These are phyloP conservation scores for Gallinago paraguaiae DNA, from an alignment of 2,113 vertebrate genomes.

Conservation along the genomic window DNA sequence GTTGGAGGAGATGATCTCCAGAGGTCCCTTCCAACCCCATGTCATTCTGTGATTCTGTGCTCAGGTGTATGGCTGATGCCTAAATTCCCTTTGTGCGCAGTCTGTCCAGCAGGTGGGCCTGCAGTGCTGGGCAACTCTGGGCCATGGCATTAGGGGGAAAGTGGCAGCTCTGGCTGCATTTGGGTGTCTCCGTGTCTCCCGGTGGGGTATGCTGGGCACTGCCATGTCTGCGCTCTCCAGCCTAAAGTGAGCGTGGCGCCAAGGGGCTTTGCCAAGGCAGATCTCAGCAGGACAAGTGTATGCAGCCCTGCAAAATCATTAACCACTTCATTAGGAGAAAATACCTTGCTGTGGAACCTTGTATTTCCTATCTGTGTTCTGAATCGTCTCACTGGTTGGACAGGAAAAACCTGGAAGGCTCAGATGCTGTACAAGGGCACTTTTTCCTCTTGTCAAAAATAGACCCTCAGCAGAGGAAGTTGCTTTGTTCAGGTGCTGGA, in stretches of 20 bases:
- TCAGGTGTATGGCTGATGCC: background rate
- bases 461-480: background rate
- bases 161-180: background rate
- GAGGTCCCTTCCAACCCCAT: no score
- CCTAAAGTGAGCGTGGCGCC: accelerated
- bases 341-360: background rate
- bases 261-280: background rate
- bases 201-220: background rate
- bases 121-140: background rate
- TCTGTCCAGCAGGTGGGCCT: background rate
- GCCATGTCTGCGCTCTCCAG: background rate
- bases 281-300: accelerated
- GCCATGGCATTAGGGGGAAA: background rate
- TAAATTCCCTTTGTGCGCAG: background rate
- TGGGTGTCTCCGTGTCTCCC: accelerated
- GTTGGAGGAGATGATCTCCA: no score
- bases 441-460: background rate
- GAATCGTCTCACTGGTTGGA: background rate
- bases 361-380: background rate
- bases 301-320: background rate
- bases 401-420: background rate
- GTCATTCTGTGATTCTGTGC: no score
- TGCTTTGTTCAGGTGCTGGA: background rate
- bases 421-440: accelerated
- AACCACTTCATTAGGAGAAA: background rate